Base-by-base conservation (phyloP, 1,140 invertebrate genomes). In the Hyles euphorbiae region DNA sequence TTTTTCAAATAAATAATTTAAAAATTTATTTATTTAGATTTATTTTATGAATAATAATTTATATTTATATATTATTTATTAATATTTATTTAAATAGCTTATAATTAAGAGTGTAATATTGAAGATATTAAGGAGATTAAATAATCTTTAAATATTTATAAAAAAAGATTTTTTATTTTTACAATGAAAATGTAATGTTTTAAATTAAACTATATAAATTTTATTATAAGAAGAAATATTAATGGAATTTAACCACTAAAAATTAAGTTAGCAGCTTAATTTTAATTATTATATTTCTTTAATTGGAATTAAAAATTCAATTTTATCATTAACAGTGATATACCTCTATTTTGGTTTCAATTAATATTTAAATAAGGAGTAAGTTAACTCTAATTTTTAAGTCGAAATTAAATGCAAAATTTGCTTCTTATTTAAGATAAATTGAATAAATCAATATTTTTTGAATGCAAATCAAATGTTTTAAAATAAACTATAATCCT, bases 381-480 rank as follows among this genome's bases (percentile, higher is more conserved):
- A 71, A 22, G 22, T 22, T 22, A 90, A 82, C 76, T 77, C 77
- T 73, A 73, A 83, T 74, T 67, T 78, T 89, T 83, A 90, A 85
- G 89, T 90, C 89, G 87, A 91, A 91, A 91, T 89, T 91, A 90
- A 89, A 83, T 87, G 78, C 82, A 48, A 88, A 61, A 80, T 79
- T 90, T 89, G 81, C 81, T 91, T 90, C 87, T 87, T 91, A 90
- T 87, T 90, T 74, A 80, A 89, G 84, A 85, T 81, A 89, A 85
- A 90, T 87, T 91, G 65, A 83, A 66, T 22, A 64, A 67, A 57
- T 82, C 71, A 90, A 89, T 91, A 90, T 83, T 90, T 91, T 90
- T 90, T 91, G 80, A 90, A 74, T 91, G 90, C 90, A 92, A 92
- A 88, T 90, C 81, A 91, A 90, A 91, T 91, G 86, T 92, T 92